A percentile compares a stretch with the other conserved stretches of the same genome.
Conservation (phyloP, 2,797 vertebrate genomes). For the Pseudocheirus occidentalis region DNA sequence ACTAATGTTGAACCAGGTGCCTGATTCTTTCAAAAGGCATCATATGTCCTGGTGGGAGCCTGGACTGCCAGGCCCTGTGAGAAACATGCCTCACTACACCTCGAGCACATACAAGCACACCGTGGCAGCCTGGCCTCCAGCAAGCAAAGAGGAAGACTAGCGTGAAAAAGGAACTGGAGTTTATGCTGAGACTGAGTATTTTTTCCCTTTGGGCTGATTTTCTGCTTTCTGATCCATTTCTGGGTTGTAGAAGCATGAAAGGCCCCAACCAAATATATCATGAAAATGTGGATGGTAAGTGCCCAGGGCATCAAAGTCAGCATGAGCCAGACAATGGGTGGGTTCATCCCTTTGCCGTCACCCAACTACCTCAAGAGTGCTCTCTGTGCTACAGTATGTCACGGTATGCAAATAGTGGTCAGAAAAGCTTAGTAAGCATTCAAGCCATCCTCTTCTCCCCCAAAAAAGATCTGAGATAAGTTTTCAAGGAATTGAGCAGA, state of each 20-base stretch:
- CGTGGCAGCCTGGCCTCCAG: not conserved
- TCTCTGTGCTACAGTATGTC: not conserved
- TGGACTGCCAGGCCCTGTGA: conserved; percentile 12
- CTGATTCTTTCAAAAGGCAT: conserved; percentile 54
- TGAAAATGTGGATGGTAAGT: not conserved
- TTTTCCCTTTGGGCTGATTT: not conserved
- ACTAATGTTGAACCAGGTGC: conserved; percentile 56
- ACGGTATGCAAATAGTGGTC: not conserved
- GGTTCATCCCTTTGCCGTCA: not conserved
- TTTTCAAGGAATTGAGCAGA: not conserved
- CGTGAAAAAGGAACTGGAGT: accelerated
- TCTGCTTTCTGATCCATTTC: not conserved
- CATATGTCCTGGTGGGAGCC: not conserved
- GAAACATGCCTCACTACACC: conserved; percentile 3
- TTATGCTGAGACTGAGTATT: not conserved
- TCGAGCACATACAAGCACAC: conserved; percentile 11
- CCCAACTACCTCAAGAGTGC: not conserved
- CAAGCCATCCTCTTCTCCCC: not conserved
- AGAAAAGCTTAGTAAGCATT: not conserved
- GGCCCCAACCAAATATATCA: not conserved
- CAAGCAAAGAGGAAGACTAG: conserved; percentile 19
- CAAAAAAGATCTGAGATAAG: not conserved
- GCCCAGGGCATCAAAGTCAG: not conserved
- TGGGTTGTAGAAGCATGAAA: conserved; percentile 9
- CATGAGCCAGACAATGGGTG: not conserved